Percentiles rank a stretch among this genome's conserved stretches.
These are phyloP conservation scores for Atrina japonica DNA, from an alignment of 2,888 invertebrate genomes.

Conservation along the genomic window DNA sequence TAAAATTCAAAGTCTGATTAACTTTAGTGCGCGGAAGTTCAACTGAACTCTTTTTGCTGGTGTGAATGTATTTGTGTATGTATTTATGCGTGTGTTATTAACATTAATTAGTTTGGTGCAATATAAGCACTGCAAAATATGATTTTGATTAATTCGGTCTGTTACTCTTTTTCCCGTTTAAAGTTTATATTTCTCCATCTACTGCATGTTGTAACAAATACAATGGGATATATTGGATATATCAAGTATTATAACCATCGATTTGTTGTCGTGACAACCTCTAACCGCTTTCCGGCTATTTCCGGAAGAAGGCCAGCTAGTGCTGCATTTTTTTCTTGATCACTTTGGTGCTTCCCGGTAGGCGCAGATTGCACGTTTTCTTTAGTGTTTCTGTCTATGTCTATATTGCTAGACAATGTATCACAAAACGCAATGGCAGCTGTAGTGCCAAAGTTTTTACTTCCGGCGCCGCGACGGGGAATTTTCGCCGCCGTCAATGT, in stretches of 20 bases:
- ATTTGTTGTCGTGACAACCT: constrained; percentile 58
- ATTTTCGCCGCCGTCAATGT: constrained; percentile 59
- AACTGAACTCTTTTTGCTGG: no score
- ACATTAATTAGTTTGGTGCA: no score
- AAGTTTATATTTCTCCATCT: no score
- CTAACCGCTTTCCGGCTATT: constrained; percentile 65
- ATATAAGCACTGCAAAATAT: no score
- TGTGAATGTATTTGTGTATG: no score
- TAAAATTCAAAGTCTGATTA: no score
- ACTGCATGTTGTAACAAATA: no score
- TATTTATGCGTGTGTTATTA: no score
- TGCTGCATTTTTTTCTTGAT: constrained; percentile 20
- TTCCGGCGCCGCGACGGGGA: constrained; percentile 49
- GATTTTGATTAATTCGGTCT: no score
- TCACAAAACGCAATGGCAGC: constrained; percentile 62
- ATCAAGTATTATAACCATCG: constrained; percentile 54
- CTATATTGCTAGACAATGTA: constrained; percentile 32
- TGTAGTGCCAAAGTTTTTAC: constrained; percentile 52
- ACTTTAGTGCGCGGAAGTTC: no score
- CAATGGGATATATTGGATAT: no score
- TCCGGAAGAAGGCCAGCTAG: constrained; percentile 58
- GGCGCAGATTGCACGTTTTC: constrained; percentile 12
- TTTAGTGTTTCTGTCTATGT: constrained; percentile 10
- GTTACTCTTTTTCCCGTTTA: no score
- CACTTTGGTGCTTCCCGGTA: constrained; percentile 34